Conservation (phyloP, 2,797 vertebrate genomes). For the Hephaestus fuliginosus region DNA sequence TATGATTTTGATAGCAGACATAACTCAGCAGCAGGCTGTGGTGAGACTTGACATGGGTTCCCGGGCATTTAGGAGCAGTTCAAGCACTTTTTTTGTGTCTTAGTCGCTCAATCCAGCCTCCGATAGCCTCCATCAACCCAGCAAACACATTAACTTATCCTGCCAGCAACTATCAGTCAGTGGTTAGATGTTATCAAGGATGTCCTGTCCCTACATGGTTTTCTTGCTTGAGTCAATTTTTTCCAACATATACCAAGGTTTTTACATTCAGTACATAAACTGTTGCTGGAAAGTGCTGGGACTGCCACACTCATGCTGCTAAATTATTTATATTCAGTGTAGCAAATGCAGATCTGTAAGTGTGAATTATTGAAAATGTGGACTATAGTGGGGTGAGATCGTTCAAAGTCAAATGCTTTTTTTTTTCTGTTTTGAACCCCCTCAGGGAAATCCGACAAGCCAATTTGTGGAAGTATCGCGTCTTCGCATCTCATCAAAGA, state of each 20-base stretch:
- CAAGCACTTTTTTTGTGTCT: constrained; percentile 55
- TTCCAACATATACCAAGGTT: constrained; percentile 26
- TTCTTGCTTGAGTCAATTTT: constrained; percentile 23
- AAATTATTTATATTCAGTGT: constrained; percentile 74
- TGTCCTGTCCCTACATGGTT: constrained; percentile 18
- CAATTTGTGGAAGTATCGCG: constrained; percentile 64
- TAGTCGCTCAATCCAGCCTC: constrained; percentile 53
- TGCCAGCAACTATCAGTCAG: constrained; percentile 42
- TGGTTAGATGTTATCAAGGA: constrained; percentile 20
- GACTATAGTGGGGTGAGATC: constrained; percentile 68
- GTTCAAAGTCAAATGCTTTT: constrained; percentile 74
- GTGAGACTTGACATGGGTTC: constrained; percentile 44
- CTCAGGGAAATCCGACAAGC: constrained; percentile 58
- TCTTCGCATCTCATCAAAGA: constrained; percentile 78
- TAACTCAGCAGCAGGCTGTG: constrained; percentile 37
- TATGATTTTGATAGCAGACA: constrained; percentile 36
- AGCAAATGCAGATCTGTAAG: constrained; percentile 79
- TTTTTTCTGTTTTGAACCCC: constrained; percentile 58
- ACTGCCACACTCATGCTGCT: constrained; percentile 49
- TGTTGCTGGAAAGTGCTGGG: constrained; percentile 64
- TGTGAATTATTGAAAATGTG: constrained; percentile 83
- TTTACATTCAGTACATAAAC: constrained; percentile 48
- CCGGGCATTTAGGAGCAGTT: constrained; percentile 44
- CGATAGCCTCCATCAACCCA: constrained; percentile 46
- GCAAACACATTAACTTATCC: constrained; percentile 32